Base-by-base conservation (phyloP, 2,797 vertebrate species). In the Etheostoma nigrum region DNA sequence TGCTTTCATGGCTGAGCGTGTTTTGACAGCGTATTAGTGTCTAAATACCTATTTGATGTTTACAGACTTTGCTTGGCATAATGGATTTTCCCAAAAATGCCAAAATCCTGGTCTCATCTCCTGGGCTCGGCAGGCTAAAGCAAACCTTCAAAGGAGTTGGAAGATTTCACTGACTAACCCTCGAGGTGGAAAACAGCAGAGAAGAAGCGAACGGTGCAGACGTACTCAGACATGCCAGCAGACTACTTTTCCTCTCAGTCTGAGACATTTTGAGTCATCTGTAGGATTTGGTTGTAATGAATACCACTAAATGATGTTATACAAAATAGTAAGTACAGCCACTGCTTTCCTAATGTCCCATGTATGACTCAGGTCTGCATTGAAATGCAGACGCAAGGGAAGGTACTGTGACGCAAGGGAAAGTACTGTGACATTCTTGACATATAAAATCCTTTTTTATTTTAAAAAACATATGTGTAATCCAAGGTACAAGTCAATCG, bases 101-200 rank as follows among this genome's bases (percentile, higher is more conserved):
- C 74, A 82, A 74, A 74, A 74, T 33, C 61, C 62, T 25, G 58
- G 77, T 78, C 68, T 78, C 54, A 45, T 78, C 66, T 66, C 53
- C 27, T 15, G 66, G 72, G 84, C 53, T 79, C 45, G 14, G 77
- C 73, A 68, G 70, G 52, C 66, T 60, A 10, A 76, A 60, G 63
- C 55, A 63, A 87, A 83, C 78, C 83, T 81, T 86, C 79, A 83
- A 75, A 88, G 81, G 60, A 72, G 62, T 36, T 42, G 33, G 52
- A 71, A 69, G 83, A 68, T 74, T 83, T 80, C 59, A 44, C 67
- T 76, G 73, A 69, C 77, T 77, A 25, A 55, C 70, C 81, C 82
- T 84, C 11, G 33, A 84, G 81, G 69, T 70, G 44, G 57, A 82
- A 74, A 68, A 49, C 48, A 51, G 67, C 76, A 61, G 60, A 67